Conservation (phyloP, 2,888 invertebrate genomes). For the Acanthosepion lycidas region DNA sequence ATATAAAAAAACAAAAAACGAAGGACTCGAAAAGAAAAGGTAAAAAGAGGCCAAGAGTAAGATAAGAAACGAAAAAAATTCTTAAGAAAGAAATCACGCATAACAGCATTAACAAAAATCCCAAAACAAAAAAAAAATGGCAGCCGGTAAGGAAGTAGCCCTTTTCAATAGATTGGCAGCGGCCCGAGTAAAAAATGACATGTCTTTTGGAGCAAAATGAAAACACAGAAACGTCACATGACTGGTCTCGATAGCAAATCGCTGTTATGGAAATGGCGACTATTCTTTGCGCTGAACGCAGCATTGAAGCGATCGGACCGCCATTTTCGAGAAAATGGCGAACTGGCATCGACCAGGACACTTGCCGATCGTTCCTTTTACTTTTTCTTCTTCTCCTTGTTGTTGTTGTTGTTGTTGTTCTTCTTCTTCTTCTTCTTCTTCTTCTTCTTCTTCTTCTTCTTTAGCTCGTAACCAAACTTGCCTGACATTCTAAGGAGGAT, state of each 20-base stretch:
- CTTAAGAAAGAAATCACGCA: not conserved
- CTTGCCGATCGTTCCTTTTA: not conserved
- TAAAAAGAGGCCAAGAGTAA: not conserved
- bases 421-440: not conserved
- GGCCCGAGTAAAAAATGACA: not conserved
- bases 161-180: constrained; percentile 8
- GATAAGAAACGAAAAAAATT: not conserved
- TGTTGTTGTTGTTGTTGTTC: not conserved
- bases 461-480: not conserved
- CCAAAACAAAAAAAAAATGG: not conserved
- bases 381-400: not conserved
- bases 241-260: not conserved
- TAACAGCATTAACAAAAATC: not conserved
- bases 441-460: not conserved
- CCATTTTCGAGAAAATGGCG: not conserved
- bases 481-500: no score
- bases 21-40: no score
- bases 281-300: not conserved
- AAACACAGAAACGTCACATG: not conserved
- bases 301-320: not conserved
- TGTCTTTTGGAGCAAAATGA: constrained; percentile 7
- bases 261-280: not conserved
- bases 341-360: not conserved
- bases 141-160: constrained; percentile 33
- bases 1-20: no score